A percentile compares a stretch with the other conserved stretches of the same genome.
Evolutionary conservation across 2,888 invertebrate species (phyloP).

Genomic region (Steinernema carpocapsae): DNA sequence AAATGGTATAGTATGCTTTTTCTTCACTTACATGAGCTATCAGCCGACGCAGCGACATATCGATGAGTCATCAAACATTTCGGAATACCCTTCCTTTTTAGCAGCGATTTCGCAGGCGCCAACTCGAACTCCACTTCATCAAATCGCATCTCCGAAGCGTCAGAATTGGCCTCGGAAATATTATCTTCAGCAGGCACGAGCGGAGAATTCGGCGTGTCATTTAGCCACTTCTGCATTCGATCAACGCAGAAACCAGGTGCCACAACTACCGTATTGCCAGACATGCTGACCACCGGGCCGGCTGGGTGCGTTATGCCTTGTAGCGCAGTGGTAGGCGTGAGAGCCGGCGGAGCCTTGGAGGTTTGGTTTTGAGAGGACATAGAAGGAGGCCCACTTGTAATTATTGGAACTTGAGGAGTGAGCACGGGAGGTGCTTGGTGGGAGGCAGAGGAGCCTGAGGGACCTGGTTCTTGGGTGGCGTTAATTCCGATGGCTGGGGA

Average conservation of each 20-base stretch:
- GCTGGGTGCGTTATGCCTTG: too few relatives aligned
- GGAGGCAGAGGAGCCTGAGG: constrained; percentile 2
- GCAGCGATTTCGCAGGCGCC: constrained; percentile 10
- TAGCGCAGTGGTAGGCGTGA: background rate
- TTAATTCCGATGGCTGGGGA: background rate
- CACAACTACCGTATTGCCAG: background rate
- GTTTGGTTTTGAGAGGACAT: background rate
- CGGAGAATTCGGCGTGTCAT: constrained; percentile 31
- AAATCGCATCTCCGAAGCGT: constrained; percentile 7
- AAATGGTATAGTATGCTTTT: background rate
- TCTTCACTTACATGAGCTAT: constrained; percentile 5
- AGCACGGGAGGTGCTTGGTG: constrained; percentile 2
- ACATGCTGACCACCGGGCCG: background rate
- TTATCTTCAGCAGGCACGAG: constrained; percentile 33
- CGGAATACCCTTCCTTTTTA: background rate
- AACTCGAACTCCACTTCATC: constrained; percentile 32
- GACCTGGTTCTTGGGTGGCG: background rate
- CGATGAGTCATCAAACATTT: background rate
- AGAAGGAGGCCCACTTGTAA: background rate
- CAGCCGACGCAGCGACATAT: constrained; percentile 6
- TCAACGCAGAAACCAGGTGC: constrained; percentile 27
- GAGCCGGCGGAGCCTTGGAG: background rate
- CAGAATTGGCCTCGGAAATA: constrained; percentile 29
- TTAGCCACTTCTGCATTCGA: constrained; percentile 37
- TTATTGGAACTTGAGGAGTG: constrained; percentile 10